Evolutionary conservation across 1,140 invertebrate genomes (phyloP).

Genomic region (Lepidurus packardi): DNA sequence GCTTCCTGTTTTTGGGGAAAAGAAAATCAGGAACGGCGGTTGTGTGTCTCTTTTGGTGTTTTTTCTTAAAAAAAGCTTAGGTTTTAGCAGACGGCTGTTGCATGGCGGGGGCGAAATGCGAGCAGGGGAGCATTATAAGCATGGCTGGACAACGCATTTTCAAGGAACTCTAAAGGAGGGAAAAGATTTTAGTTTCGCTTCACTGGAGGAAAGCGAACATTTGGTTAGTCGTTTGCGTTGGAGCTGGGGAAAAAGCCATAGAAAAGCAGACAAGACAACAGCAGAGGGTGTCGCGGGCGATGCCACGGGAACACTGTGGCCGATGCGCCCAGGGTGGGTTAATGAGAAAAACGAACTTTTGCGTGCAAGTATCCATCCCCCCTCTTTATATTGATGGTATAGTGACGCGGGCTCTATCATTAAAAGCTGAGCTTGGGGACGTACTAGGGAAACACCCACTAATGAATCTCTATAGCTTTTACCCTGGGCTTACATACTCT

Average conservation of each 20-base stretch:
- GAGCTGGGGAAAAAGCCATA: background rate
- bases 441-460: background rate
- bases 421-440: constrained; percentile 10
- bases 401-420: background rate
- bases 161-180: background rate
- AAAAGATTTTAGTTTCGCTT: background rate
- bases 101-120: background rate
- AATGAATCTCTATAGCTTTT: background rate
- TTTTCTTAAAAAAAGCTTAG: background rate
- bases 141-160: background rate
- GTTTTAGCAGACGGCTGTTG: background rate
- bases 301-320: background rate
- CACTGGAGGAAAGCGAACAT: background rate
- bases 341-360: constrained; percentile 16
- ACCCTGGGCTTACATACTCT: background rate
- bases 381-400: constrained; percentile 4
- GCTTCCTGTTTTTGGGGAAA: background rate
- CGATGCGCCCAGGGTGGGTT: background rate
- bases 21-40: background rate
- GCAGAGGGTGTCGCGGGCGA: background rate
- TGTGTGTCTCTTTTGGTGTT: too few relatives aligned
- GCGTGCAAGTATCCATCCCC: background rate
- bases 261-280: constrained; percentile 13
- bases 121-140: background rate
- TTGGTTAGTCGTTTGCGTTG: constrained; percentile 1